Conservation (phyloP, 2,113 vertebrate genomes). For the Strix aluco region DNA sequence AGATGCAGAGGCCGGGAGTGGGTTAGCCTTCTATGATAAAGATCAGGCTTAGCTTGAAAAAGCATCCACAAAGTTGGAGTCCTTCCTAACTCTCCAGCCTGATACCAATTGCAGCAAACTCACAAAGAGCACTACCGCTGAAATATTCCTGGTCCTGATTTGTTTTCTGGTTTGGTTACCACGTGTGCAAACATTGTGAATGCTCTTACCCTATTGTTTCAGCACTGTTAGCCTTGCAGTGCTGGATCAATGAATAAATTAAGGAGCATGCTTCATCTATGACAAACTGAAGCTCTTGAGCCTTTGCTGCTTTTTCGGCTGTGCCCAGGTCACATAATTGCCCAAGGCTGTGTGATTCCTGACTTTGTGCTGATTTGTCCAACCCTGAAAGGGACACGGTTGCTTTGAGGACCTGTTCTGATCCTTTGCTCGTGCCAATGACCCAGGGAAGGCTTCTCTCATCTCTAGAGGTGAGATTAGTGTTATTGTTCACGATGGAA, state of each 20-base stretch:
- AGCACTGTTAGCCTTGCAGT: constrained; percentile 21
- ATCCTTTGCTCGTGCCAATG: neutral
- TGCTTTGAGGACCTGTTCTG: constrained; percentile 1
- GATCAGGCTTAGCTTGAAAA: neutral
- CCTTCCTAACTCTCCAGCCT: neutral
- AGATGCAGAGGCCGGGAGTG: neutral
- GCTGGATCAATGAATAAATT: constrained; percentile 5
- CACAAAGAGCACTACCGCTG: neutral
- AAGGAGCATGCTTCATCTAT: neutral
- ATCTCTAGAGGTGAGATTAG: neutral
- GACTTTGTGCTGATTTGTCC: neutral
- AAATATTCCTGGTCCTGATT: neutral
- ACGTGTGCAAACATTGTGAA: neutral
- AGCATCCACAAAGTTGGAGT: neutral
- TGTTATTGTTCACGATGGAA: neutral
- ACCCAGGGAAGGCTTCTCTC: neutral
- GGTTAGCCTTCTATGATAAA: neutral
- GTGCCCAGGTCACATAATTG: neutral
- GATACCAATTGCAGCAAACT: neutral
- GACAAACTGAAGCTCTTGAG: constrained; percentile 11
- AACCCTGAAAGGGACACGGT: neutral
- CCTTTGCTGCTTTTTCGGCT: neutral
- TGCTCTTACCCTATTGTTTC: constrained; percentile 25
- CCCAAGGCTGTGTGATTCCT: neutral
- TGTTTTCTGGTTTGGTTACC: neutral